phyloP scores from a whole-genome alignment of 2,888 invertebrate species.

The Phortica okadai region DNA sequence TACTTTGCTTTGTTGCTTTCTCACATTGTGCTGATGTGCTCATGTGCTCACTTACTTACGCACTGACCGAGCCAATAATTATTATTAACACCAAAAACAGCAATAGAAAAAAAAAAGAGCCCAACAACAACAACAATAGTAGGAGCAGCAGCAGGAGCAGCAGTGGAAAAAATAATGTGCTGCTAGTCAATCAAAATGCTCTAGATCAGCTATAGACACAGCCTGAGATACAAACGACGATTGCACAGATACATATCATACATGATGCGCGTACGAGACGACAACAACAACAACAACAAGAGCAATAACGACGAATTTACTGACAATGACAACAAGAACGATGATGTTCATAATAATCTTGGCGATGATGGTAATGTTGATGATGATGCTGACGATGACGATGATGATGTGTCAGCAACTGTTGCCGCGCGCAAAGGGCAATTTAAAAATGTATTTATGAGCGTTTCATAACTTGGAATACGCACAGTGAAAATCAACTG shows the following conservation, averaged over 20 bases:
- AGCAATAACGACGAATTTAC: neutral
- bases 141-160: neutral
- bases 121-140: neutral
- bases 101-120: slow-evolving; percentile 11
- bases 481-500: slow-evolving; percentile 1
- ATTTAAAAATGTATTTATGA: slow-evolving; percentile 12
- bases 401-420: slow-evolving; percentile 13
- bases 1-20: neutral
- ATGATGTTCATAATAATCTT: neutral
- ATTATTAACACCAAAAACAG: slow-evolving; percentile 41
- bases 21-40: neutral
- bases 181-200: slow-evolving; percentile 56
- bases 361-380: too few relatives aligned
- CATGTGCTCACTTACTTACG: slow-evolving; percentile 14
- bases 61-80: slow-evolving; percentile 35
- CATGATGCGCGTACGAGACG: neutral
- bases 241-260: slow-evolving; percentile 30
- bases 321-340: neutral
- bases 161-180: slow-evolving; percentile 29
- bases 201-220: slow-evolving; percentile 49
- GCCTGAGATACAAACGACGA: slow-evolving; percentile 22
- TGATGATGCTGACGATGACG: too few relatives aligned
- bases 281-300: neutral
- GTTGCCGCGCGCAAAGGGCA: slow-evolving; percentile 11
- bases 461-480: slow-evolving; percentile 7